Conservation (phyloP, 2,888 invertebrate species). For the Xestia sexstrigata region DNA sequence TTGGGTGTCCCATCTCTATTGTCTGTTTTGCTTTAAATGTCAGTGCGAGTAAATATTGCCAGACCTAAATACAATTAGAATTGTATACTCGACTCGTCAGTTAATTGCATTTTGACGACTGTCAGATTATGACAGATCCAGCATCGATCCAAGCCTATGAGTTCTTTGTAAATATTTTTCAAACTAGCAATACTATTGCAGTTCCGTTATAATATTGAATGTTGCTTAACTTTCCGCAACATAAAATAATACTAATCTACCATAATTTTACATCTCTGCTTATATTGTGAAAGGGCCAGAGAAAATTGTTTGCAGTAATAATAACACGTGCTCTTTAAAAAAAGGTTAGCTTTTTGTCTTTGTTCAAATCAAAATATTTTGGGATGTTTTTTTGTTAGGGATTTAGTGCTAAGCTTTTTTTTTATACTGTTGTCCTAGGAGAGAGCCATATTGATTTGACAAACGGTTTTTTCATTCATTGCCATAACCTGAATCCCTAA, state of each 20-base stretch:
- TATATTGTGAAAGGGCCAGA: neutral
- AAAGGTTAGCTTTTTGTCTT: neutral
- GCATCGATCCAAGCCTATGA: no score
- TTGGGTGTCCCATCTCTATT: conserved; percentile 36
- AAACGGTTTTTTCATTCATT: neutral
- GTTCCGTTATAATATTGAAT: neutral
- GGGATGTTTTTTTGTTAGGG: neutral
- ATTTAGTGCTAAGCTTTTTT: neutral
- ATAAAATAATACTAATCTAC: neutral
- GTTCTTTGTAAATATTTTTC: neutral
- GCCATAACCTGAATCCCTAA: neutral
- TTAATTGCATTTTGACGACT: neutral
- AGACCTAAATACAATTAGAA: neutral
- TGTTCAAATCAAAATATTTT: neutral
- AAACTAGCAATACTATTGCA: neutral
- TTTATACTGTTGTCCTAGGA: neutral
- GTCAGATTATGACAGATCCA: neutral
- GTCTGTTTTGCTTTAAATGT: conserved; percentile 39
- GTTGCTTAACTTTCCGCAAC: neutral
- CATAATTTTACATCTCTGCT: neutral
- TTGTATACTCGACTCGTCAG: neutral
- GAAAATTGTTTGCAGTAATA: neutral
- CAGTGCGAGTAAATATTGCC: conserved; percentile 40
- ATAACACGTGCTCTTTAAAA: neutral
- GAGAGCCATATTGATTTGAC: neutral